Evolutionary conservation across 1,140 invertebrate species (phyloP).

Genomic region (Caenorhabditis inopinata): DNA sequence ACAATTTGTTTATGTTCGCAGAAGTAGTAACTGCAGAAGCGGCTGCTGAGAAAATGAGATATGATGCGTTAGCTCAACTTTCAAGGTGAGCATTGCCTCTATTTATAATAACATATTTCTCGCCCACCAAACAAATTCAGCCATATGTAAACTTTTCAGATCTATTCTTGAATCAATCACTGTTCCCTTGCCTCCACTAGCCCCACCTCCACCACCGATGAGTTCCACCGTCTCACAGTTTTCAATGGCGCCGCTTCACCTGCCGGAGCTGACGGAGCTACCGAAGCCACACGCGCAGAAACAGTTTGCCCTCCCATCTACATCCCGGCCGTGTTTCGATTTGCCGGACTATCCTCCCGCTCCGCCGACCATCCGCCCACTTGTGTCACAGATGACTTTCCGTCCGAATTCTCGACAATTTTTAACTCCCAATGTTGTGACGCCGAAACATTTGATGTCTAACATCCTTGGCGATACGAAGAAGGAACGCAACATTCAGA

Average conservation of each 20-base stretch:
- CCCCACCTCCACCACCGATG: not conserved
- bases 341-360: not conserved
- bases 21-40: conserved; percentile 27
- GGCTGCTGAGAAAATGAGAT: not conserved
- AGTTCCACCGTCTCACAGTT: not conserved
- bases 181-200: not conserved
- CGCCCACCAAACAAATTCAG: too few species aligned
- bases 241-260: not conserved
- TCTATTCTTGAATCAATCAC: not conserved
- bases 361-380: not conserved
- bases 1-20: conserved; percentile 40
- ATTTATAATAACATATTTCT: too few species aligned
- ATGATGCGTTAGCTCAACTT: not conserved
- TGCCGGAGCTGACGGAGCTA: not conserved
- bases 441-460: not conserved
- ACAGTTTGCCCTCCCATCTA: not conserved
- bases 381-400: conserved; percentile 17
- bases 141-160: not conserved
- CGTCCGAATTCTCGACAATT: not conserved
- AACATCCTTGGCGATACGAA: conserved; percentile 4
- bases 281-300: not conserved
- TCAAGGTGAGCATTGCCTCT: not conserved
- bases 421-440: not conserved
- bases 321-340: not conserved
- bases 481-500: not conserved